These are phyloP conservation scores for Acridotheres tristis DNA, from an alignment of 2,797 vertebrate species.

Conservation along the genomic window DNA sequence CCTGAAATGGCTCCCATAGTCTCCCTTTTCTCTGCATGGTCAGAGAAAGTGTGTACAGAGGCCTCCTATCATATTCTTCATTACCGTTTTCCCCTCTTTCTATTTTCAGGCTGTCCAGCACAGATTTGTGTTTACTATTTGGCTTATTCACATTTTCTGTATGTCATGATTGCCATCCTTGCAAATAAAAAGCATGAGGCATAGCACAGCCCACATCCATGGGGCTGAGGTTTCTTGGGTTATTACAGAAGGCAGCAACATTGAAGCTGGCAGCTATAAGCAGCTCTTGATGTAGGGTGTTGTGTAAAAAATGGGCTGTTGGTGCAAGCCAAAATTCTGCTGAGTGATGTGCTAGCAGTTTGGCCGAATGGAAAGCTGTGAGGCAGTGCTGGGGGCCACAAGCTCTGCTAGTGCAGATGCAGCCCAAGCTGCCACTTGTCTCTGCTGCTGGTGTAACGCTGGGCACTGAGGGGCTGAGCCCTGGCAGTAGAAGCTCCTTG, in stretches of 20 bases:
- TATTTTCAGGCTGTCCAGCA: background rate
- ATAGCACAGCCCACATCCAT: background rate
- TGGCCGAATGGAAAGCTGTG: background rate
- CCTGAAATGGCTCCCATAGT: background rate
- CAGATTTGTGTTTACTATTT: background rate
- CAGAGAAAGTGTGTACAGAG: background rate
- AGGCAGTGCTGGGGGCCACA: background rate
- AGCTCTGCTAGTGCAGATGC: background rate
- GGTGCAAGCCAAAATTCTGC: background rate
- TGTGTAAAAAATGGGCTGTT: background rate
- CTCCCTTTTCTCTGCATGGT: background rate
- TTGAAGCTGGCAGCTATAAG: background rate
- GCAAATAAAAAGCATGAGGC: background rate
- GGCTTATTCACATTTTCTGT: background rate
- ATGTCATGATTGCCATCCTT: background rate
- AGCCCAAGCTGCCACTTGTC: background rate
- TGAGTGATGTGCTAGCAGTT: background rate
- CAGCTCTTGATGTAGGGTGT: background rate
- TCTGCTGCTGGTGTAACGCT: background rate
- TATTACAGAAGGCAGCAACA: background rate
- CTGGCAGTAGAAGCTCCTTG: background rate
- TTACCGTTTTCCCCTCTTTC: background rate
- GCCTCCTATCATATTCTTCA: background rate
- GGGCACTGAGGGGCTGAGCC: background rate
- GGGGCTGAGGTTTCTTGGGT: background rate